Conservation (phyloP, 2,113 vertebrate genomes). For the Bolborhynchus lineola region DNA sequence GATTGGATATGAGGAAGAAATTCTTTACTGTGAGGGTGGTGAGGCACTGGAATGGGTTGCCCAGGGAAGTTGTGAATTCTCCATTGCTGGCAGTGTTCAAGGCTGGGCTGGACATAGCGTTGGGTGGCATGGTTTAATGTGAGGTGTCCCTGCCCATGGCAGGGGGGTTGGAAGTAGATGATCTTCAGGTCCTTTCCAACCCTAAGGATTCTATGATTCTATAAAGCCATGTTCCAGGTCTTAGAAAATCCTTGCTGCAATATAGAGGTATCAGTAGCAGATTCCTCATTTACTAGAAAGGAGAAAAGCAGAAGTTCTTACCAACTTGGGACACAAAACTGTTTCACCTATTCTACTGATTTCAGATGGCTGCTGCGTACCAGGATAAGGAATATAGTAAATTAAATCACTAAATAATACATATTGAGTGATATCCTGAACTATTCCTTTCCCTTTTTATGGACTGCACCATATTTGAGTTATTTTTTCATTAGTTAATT, state of each 20-base stretch:
- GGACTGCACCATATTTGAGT: neutral
- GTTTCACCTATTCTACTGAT: neutral
- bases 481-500: neutral
- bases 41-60: no score
- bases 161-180: no score
- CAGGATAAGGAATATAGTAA: neutral
- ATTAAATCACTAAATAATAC: neutral
- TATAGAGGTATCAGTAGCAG: neutral
- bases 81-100: no score
- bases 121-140: no score
- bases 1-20: no score
- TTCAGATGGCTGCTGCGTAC: neutral
- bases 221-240: neutral
- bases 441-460: neutral
- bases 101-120: no score
- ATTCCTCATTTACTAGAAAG: neutral
- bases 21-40: no score
- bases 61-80: no score
- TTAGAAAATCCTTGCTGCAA: neutral
- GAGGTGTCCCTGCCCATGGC: no score
- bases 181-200: no score
- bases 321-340: neutral
- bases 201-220: no score
- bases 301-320: neutral
- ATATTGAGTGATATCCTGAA: neutral